Percentiles rank a stretch among this genome's conserved stretches.
Conservation (phyloP, 1,140 invertebrate species). For the Gonatopus flavifemur region DNA sequence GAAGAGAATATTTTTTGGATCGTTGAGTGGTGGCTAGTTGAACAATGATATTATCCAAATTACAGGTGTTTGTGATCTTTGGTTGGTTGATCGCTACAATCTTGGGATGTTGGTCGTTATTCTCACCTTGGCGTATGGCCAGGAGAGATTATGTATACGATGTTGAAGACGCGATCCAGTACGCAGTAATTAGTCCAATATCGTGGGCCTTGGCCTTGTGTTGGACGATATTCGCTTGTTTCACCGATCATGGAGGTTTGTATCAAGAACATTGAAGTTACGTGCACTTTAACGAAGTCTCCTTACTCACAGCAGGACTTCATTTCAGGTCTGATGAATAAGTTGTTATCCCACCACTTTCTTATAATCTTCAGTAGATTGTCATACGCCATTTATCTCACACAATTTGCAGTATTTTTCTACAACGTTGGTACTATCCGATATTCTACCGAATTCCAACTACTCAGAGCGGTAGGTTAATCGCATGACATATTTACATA, state of each 20-base stretch:
- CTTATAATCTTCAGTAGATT: conserved; percentile 69
- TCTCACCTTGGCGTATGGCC: conserved; percentile 63
- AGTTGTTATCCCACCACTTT: conserved; percentile 66
- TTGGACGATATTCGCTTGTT: conserved; percentile 68
- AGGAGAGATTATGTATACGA: conserved; percentile 65
- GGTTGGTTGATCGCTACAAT: conserved; percentile 61
- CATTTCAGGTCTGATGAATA: conserved; percentile 64
- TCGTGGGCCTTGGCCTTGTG: conserved; percentile 62
- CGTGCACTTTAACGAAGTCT: too few species aligned
- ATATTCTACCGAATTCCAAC: conserved; percentile 60
- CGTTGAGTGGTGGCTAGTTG: too few species aligned
- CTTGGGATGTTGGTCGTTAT: conserved; percentile 62
- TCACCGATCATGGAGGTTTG: conserved; percentile 62
- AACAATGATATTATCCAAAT: too few species aligned
- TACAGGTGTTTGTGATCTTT: conserved; percentile 56
- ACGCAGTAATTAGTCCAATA: conserved; percentile 67
- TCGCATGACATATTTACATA: background rate
- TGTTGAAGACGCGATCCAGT: conserved; percentile 64
- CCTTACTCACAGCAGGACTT: too few species aligned
- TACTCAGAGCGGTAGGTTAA: conserved; percentile 57
- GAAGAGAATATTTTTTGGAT: too few species aligned
- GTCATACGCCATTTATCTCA: conserved; percentile 75
- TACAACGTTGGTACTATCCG: conserved; percentile 63
- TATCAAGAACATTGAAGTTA: background rate
- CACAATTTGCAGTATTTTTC: conserved; percentile 70